Evolutionary conservation across 2,888 invertebrate genomes (phyloP), one percentile per base, ranked within the genome.

Genomic region (Xestoiulus laeticollis): DNA sequence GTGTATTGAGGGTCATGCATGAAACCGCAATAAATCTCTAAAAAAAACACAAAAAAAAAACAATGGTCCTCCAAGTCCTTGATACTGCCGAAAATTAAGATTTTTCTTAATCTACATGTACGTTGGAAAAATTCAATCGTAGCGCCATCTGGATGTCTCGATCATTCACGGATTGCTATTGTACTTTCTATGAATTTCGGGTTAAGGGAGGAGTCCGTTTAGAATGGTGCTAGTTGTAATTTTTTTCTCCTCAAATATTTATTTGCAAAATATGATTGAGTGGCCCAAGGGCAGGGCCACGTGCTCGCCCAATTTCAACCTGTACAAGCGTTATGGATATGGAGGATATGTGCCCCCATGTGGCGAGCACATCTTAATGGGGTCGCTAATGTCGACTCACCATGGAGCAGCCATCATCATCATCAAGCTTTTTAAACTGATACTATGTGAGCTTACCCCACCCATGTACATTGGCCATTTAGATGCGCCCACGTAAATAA

Each of bases 381-480:
- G 68, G 26, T 68, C 68, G 68, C 68, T 68, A 68, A 68, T 68
- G 68, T 68, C 68, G 22, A 68, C 68, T 68, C 68, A 68, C 68
- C 68, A 68, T 26, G 68, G 68, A 68, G 68, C 26, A n/a, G 68
- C 68, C 68, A 68, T 68, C 68, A 68, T 68, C 68, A 68, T 68
- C 68, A 68, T 68, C 68, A 68, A 68, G 26, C 22, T 68, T 68
- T 68, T 68, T 26, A n/a, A 26, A 10, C 68, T 68, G 68, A 68
- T 68, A n/a, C 26, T 26, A 68, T 4, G 26, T 68, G 22, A 68
- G 26, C 68, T 38, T 68, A 26, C 68, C 68, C 68, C 68, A 68
- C 68, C 68, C 68, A 26, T 68, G 22, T 26, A 68, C 26, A 22
- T 68, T 26, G 68, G 22, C 68, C 68, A 68, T 26, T 26, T 22